Evolutionary conservation across 2,888 invertebrate species (phyloP).

Genomic region (Encarsia formosa): DNA sequence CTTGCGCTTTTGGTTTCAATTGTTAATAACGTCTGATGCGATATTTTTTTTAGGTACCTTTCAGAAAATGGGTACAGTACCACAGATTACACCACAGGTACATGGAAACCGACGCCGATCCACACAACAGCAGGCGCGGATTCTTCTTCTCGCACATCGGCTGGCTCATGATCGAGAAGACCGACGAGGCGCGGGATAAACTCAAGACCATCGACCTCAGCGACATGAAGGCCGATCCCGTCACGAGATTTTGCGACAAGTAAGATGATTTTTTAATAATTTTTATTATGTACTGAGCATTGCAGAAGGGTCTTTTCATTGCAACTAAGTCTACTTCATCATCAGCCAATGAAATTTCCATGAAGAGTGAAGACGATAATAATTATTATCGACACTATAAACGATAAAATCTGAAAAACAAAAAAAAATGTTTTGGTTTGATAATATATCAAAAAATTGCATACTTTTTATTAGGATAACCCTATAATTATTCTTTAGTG

Average conservation of each 20-base stretch:
- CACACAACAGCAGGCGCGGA: conserved; percentile 74
- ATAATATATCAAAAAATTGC: not conserved
- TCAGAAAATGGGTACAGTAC: conserved; percentile 65
- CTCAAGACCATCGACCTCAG: conserved; percentile 68
- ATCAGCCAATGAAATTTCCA: conserved; percentile 8
- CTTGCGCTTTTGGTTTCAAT: no score
- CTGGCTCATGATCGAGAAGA: conserved; percentile 77
- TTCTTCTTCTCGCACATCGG: conserved; percentile 88
- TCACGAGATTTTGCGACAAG: conserved; percentile 74
- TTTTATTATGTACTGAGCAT: no score
- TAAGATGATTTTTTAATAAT: conserved; percentile 46
- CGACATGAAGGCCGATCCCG: conserved; percentile 69
- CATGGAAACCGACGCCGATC: conserved; percentile 71
- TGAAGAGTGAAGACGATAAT: conserved; percentile 5
- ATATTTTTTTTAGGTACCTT: conserved; percentile 8
- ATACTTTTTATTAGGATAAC: no score
- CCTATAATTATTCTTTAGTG: not conserved
- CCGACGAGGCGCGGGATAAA: conserved; percentile 68
- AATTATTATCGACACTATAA: conserved; percentile 10
- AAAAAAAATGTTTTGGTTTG: not conserved
- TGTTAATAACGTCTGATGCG: no score
- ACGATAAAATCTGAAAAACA: conserved; percentile 18
- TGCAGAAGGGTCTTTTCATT: conserved; percentile 78
- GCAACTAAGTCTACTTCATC: conserved; percentile 21
- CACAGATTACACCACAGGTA: conserved; percentile 80